phyloP scores from a whole-genome alignment of 2,888 invertebrate genomes.

The Deilephila elpenor region DNA sequence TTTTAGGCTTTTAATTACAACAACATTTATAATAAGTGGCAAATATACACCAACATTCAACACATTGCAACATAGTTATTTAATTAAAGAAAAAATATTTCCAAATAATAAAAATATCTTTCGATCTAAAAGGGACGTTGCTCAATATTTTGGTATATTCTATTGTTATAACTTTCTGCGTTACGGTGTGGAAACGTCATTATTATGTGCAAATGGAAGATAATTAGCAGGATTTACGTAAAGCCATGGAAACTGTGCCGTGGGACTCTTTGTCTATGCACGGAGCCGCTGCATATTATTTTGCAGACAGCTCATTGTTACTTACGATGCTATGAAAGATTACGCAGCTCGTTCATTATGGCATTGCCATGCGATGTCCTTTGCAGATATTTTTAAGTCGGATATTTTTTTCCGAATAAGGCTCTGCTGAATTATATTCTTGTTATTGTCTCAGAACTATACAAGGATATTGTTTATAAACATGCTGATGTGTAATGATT shows the following conservation, averaged over 20 bases:
- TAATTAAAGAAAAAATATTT: background rate
- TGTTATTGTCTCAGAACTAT: background rate
- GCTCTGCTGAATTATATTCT: background rate
- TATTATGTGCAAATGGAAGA: constrained; percentile 66
- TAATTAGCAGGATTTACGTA: constrained; percentile 77
- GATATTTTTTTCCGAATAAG: constrained; percentile 64
- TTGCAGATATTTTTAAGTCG: constrained; percentile 57
- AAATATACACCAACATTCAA: too few relatives aligned
- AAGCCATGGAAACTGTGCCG: constrained; percentile 79
- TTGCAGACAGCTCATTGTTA: constrained; percentile 57
- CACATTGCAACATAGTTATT: too few relatives aligned
- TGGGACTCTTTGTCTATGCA: constrained; percentile 71
- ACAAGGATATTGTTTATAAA: background rate
- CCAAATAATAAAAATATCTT: background rate
- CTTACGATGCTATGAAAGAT: constrained; percentile 17
- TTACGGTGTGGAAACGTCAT: constrained; percentile 65
- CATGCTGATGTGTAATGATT: too few relatives aligned
- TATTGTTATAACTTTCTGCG: constrained; percentile 38
- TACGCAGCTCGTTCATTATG: constrained; percentile 45
- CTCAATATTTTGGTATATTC: constrained; percentile 33
- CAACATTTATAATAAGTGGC: too few relatives aligned
- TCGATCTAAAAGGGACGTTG: constrained; percentile 15
- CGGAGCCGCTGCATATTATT: constrained; percentile 34
- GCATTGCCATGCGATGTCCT: constrained; percentile 66
- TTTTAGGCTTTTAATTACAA: too few relatives aligned